Evolutionary conservation across 1,140 invertebrate genomes (phyloP), one percentile per base, ranked within the genome.

Genomic region (Pogonomyrmex barbatus): DNA sequence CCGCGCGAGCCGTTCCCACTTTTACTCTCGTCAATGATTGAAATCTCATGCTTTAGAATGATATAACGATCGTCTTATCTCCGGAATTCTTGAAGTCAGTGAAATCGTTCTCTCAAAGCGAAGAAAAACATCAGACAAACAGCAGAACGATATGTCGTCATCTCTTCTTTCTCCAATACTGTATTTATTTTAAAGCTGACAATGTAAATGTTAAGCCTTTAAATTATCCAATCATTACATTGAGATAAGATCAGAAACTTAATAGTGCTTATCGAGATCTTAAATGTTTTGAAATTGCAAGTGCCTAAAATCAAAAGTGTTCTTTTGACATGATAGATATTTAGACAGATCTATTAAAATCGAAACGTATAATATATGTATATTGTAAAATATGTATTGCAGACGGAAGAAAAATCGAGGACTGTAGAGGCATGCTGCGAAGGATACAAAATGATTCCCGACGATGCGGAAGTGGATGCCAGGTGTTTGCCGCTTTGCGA

Each of bases 381-480:
- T 36, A 3, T 39, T 9, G 12, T 24, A 24, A 56, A 50, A 77
- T 67, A 30, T 42, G 17, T 83, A 9, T 81, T 86, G 0, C 77
- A 95, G 94, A 90, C 85, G 12, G 94, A 94, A 47, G n/a, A 88
- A 12, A 95, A 93, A 82, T 91, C 88, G 17, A 92, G 86, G 77
- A 91, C 52, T 24, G 79, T 94, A 30, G 86, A 90, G n/a, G 91
- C 92, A 52, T 95, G 94, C 86, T 94, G 94, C 83, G 90, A 93
- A 68, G 94, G 94, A 73, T 95, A 94, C 68, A 70, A 79, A 65
- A 82, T 91, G 79, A 63, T 73, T 47, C 54, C 79, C 2, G 70
- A 73, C 5, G 79, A 87, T 36, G 81, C 47, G 5, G 86, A 87
- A 45, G 76, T 70, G 14, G 84, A 79, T 6, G 70, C 85, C 33